Base-by-base conservation (phyloP, 64 coral and sea anemone species). In the Porites australiensis region DNA sequence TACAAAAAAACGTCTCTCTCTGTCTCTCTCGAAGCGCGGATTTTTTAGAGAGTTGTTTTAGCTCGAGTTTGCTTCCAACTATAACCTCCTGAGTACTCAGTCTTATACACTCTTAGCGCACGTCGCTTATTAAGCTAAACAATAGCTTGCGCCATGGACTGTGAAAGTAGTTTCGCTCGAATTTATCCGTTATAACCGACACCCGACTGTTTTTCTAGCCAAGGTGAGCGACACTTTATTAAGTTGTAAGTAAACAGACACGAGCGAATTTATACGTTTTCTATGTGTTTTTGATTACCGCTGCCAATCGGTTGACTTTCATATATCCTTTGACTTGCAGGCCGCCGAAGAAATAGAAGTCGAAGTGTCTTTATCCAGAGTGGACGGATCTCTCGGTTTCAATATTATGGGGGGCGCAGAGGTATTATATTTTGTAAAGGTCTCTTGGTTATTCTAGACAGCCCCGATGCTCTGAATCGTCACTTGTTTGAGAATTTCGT, bases 341-440 rank as follows among this genome's bases (percentile, higher is more conserved):
- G 71, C 88, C 12, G 88, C 90, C 62, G 95, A 94, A 71, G 92
- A 93, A 60, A 94, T 80, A 64, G 87, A 98, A 84, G 95, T 98
- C 9, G 95, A 94, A 45, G 88, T 98, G 9, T 64, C 94, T 62
- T 81, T 98, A 70, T 80, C 87, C 37, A 88, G 95, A 18, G 87
- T 74, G 14, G 83, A 98, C 68, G 81, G 92, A 6, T 98, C 95
- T 9, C 55, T 98, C 58, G 95, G 95, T 19, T 98, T 98, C 58
- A 98, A 98, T 90, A 98, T 98, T 64, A 91, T 98, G 95, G 95
- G 95, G 27, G 92, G 92, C 54, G 68, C 87, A 53, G 95, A 98
- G 95, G 95, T 98, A 98, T 16, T 11, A 81, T 18, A 74, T 45
- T 50, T 19, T 46, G 7, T 76, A 19, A 4, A 52, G 14, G 50